Evolutionary conservation across 2,888 invertebrate genomes (phyloP).

Genomic region (Disparrhopalites patrizii): DNA sequence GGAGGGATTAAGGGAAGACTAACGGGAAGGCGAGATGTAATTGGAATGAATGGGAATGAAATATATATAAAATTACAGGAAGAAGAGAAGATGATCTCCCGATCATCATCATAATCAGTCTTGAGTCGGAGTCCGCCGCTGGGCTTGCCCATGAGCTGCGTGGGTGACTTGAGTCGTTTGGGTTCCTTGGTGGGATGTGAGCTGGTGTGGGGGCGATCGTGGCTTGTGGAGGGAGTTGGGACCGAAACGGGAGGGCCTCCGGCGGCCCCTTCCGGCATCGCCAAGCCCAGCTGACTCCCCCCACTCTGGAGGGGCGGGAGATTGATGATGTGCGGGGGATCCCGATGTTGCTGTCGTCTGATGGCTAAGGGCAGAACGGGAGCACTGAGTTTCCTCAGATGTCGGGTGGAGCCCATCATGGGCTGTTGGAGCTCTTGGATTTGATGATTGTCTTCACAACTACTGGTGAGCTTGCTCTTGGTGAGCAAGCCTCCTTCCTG

Average conservation of each 20-base stretch:
- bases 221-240: too few species aligned
- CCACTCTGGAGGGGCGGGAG: constrained; percentile 48
- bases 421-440: neutral
- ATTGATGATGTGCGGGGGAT: constrained; percentile 48
- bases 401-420: neutral
- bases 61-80: constrained; percentile 21
- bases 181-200: too few species aligned
- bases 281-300: constrained; percentile 49
- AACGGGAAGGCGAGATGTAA: neutral
- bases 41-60: neutral
- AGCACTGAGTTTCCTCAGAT: constrained; percentile 16
- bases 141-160: constrained; percentile 49
- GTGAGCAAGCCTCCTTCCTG: neutral
- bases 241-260: too few species aligned
- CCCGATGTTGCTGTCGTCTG: constrained; percentile 49
- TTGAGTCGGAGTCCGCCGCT: constrained; percentile 49
- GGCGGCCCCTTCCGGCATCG: constrained; percentile 50
- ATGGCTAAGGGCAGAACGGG: constrained; percentile 41
- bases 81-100: constrained; percentile 32
- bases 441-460: constrained; percentile 18
- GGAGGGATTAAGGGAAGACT: too few species aligned
- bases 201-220: too few species aligned
- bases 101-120: constrained; percentile 52
- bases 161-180: constrained; percentile 38
- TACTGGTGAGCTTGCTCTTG: constrained; percentile 19